phyloP scores from a whole-genome alignment of 2,113 vertebrate species.

The Machaerirhynchus nigripectus region DNA sequence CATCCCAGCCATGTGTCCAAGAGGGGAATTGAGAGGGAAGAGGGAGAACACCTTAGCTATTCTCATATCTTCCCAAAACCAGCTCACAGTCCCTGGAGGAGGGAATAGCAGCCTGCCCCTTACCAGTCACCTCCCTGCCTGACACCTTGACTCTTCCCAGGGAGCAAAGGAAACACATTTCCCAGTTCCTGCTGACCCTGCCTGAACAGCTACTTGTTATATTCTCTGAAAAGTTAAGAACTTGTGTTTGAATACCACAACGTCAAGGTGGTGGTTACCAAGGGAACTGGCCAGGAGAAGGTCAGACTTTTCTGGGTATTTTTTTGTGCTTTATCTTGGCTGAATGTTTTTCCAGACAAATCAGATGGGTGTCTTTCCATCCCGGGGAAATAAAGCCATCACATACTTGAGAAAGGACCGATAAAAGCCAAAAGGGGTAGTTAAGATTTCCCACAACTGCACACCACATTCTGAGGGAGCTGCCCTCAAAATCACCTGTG shows the following conservation, averaged over 20 bases:
- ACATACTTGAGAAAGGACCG: constrained; percentile 25
- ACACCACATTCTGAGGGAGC: background rate
- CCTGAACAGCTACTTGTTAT: constrained; percentile 5
- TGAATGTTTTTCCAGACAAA: constrained; percentile 58
- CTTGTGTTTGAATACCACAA: constrained; percentile 71
- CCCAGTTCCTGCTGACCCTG: constrained; percentile 21
- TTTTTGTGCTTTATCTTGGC: constrained; percentile 68
- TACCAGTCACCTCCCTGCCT: background rate
- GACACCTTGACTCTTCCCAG: background rate
- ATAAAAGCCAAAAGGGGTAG: background rate
- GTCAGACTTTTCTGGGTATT: constrained; percentile 49
- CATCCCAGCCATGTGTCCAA: background rate
- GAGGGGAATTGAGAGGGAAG: background rate
- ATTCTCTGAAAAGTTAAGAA: constrained; percentile 65
- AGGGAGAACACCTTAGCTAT: background rate
- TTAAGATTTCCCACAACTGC: background rate
- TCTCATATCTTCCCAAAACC: background rate
- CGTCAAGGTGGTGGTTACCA: constrained; percentile 73
- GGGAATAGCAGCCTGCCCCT: background rate
- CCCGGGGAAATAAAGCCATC: constrained; percentile 51
- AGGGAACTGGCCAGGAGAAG: constrained; percentile 71
- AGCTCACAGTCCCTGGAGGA: background rate
- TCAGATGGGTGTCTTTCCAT: constrained; percentile 45
- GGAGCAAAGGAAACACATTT: constrained; percentile 20
- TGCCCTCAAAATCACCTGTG: background rate